phyloP scores from a whole-genome alignment of 2,888 invertebrate genomes.

The Polymixis lichenea region DNA sequence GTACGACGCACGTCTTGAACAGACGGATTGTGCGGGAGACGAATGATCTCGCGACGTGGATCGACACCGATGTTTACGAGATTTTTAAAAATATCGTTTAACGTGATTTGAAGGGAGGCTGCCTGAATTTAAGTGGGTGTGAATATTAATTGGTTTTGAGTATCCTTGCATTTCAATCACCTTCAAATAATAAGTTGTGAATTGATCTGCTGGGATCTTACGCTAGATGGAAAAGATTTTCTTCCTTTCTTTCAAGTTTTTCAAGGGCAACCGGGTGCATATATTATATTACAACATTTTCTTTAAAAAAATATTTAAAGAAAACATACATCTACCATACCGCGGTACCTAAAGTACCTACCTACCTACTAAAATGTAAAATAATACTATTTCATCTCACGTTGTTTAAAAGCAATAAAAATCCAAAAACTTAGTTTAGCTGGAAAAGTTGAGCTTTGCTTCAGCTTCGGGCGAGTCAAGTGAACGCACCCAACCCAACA shows the following conservation, averaged over 20 bases:
- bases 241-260: background rate
- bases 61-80: slow-evolving; percentile 71
- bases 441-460: slow-evolving; percentile 86
- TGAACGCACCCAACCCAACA: slow-evolving; percentile 86
- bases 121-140: slow-evolving; percentile 17
- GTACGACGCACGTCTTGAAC: slow-evolving; percentile 86
- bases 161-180: background rate
- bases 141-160: slow-evolving; percentile 10
- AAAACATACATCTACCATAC: slow-evolving; percentile 37
- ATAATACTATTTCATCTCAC: slow-evolving; percentile 88
- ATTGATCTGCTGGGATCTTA: background rate
- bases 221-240: too few relatives aligned
- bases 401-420: slow-evolving; percentile 89
- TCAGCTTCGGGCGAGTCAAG: slow-evolving; percentile 81
- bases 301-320: background rate
- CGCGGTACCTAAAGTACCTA: slow-evolving; percentile 54
- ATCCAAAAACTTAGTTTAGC: slow-evolving; percentile 87
- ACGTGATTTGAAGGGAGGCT: slow-evolving; percentile 17
- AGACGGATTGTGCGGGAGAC: slow-evolving; percentile 86
- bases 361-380: slow-evolving; percentile 80
- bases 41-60: slow-evolving; percentile 82
- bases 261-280: background rate
- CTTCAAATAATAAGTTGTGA: background rate
- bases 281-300: background rate
- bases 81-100: slow-evolving; percentile 63